Evolutionary conservation across 2,888 invertebrate genomes (phyloP).

Genomic region (Drosophila falleni): DNA sequence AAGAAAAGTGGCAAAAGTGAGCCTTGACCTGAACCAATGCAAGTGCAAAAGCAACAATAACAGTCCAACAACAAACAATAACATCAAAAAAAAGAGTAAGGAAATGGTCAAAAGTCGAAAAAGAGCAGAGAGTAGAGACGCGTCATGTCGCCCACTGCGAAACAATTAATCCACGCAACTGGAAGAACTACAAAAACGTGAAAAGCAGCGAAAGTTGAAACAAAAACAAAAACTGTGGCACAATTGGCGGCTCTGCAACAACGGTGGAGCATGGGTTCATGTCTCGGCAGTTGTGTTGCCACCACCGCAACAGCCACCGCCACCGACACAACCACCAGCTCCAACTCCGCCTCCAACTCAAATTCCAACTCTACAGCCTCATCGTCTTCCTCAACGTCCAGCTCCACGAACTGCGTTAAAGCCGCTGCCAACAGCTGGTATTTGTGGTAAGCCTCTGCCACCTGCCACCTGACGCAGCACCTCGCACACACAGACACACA

Average conservation of each 20-base stretch:
- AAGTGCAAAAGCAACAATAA: slow-evolving; percentile 33
- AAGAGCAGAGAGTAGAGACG: slow-evolving; percentile 9
- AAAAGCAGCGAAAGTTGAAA: slow-evolving; percentile 7
- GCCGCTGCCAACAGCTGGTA: slow-evolving; percentile 56
- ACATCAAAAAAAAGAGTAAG: background rate
- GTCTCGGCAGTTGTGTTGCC: slow-evolving; percentile 70
- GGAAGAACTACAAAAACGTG: slow-evolving; percentile 15
- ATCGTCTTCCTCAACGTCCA: slow-evolving; percentile 59
- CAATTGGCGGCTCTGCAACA: slow-evolving; percentile 34
- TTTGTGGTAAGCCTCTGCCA: slow-evolving; percentile 60
- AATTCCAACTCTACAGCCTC: slow-evolving; percentile 53
- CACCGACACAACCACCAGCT: slow-evolving; percentile 25
- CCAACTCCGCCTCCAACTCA: slow-evolving; percentile 33
- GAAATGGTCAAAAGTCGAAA: slow-evolving; percentile 10
- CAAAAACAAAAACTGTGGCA: slow-evolving; percentile 44
- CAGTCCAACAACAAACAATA: slow-evolving; percentile 8
- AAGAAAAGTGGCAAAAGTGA: slow-evolving; percentile 39
- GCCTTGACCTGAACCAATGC: slow-evolving; percentile 73
- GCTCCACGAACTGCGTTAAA: slow-evolving; percentile 45
- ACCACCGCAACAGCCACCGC: slow-evolving; percentile 41
- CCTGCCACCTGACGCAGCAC: background rate
- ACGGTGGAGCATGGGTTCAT: slow-evolving; percentile 70
- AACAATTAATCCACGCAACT: slow-evolving; percentile 47
- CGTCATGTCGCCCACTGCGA: slow-evolving; percentile 42
- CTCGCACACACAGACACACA: background rate